These are phyloP conservation scores for Nomada flava DNA, from an alignment of 2,888 invertebrate species.

Conservation along the genomic window DNA sequence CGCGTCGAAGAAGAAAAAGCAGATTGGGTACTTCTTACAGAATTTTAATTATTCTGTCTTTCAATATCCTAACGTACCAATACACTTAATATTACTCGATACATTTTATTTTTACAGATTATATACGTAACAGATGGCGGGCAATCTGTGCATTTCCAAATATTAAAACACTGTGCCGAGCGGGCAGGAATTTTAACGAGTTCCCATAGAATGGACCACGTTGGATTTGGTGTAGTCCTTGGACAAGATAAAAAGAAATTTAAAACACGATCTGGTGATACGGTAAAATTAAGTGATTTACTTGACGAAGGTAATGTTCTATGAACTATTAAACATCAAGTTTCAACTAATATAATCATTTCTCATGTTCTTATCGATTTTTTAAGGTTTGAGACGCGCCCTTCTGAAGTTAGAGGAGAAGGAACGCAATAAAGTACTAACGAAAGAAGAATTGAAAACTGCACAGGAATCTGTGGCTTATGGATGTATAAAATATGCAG, in stretches of 20 bases:
- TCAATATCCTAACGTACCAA: not conserved
- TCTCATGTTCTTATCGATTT: not conserved
- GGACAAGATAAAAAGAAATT: slow-evolving; percentile 99
- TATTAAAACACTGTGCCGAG: slow-evolving; percentile 92
- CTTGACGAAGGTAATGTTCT: slow-evolving; percentile 91
- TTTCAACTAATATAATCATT: not conserved
- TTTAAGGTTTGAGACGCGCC: slow-evolving; percentile 89
- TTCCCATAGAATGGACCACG: slow-evolving; percentile 92
- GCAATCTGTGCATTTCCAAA: slow-evolving; percentile 91
- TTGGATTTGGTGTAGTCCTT: slow-evolving; percentile 98
- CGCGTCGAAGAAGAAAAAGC: slow-evolving; percentile 93
- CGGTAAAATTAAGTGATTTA: slow-evolving; percentile 93
- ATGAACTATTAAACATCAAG: not conserved
- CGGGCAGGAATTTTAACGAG: slow-evolving; percentile 90
- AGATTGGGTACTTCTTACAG: slow-evolving; percentile 88
- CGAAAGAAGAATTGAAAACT: slow-evolving; percentile 90
- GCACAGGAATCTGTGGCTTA: slow-evolving; percentile 98
- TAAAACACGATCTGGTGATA: slow-evolving; percentile 98
- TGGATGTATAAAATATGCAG: slow-evolving; percentile 99
- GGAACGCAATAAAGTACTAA: slow-evolving; percentile 93
- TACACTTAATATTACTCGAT: slow-evolving; percentile 86
- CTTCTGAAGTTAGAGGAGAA: slow-evolving; percentile 94
- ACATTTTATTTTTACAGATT: slow-evolving; percentile 68
- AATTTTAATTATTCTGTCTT: not conserved
- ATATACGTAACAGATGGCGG: slow-evolving; percentile 94